These are phyloP conservation scores for Eristalis tenax DNA, from an alignment of 2,888 invertebrate species.

Conservation along the genomic window DNA sequence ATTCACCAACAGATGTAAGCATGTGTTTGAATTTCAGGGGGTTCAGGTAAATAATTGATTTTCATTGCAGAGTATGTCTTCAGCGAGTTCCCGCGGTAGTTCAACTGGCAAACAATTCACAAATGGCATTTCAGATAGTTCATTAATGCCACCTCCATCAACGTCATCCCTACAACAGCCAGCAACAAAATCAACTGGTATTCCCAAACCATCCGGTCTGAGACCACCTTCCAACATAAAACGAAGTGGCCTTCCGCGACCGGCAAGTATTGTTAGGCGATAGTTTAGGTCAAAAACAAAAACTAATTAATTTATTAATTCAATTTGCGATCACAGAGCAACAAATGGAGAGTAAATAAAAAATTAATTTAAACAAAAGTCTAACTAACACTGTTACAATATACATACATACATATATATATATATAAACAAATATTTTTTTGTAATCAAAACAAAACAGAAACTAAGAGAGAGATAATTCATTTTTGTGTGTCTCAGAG, in stretches of 20 bases:
- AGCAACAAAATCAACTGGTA: slow-evolving; percentile 77
- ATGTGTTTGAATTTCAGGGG: background rate
- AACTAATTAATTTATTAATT: slow-evolving; percentile 32
- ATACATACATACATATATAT: slow-evolving; percentile 26
- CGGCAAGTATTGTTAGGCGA: slow-evolving; percentile 77
- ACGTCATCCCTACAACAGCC: slow-evolving; percentile 48
- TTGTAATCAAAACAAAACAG: slow-evolving; percentile 54
- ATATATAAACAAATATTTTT: slow-evolving; percentile 57
- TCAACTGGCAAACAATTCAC: slow-evolving; percentile 50
- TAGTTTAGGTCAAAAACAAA: slow-evolving; percentile 71
- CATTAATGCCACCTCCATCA: slow-evolving; percentile 47
- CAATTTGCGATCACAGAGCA: slow-evolving; percentile 6
- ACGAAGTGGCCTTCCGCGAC: slow-evolving; percentile 80
- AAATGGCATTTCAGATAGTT: slow-evolving; percentile 58
- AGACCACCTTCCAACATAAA: slow-evolving; percentile 78
- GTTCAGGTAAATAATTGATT: background rate
- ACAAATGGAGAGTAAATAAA: slow-evolving; percentile 8
- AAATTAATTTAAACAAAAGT: slow-evolving; percentile 28
- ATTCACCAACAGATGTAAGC: slow-evolving; percentile 77
- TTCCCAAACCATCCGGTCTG: slow-evolving; percentile 79
- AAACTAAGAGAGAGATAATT: background rate
- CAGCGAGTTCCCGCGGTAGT: slow-evolving; percentile 79
- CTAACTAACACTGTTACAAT: slow-evolving; percentile 52
- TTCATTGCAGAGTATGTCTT: slow-evolving; percentile 78
- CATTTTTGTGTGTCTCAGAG: background rate